Conservation (phyloP, 1,140 invertebrate species). For the Cyphomyrmex costatus region DNA sequence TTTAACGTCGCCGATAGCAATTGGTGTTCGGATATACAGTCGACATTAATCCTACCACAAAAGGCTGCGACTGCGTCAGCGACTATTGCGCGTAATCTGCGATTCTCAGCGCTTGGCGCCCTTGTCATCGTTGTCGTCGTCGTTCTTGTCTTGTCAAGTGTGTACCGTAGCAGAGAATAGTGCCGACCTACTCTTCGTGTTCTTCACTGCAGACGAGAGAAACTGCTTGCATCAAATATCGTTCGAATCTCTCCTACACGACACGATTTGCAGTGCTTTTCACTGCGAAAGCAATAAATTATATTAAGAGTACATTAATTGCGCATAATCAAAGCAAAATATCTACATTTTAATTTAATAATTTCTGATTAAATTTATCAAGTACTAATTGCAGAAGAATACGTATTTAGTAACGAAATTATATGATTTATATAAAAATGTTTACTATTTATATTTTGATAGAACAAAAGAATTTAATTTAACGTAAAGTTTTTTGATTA, state of each 20-base stretch:
- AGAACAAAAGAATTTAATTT: not conserved
- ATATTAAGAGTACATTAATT: constrained; percentile 27
- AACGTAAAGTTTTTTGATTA: not conserved
- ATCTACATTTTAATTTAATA: not conserved
- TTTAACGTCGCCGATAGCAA: constrained; percentile 53
- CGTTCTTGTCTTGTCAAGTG: constrained; percentile 54
- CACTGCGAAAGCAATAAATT: constrained; percentile 19
- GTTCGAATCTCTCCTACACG: constrained; percentile 22
- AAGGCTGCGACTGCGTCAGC: constrained; percentile 70
- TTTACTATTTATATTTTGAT: not conserved
- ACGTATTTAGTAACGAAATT: not conserved
- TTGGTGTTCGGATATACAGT: constrained; percentile 43
- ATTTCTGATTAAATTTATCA: not conserved
- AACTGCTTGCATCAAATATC: constrained; percentile 42
- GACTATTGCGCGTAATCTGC: constrained; percentile 68
- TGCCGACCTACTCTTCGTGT: constrained; percentile 29
- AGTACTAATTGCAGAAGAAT: not conserved
- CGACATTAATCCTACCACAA: constrained; percentile 70
- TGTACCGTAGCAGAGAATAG: constrained; percentile 61
- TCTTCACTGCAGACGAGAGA: constrained; percentile 42
- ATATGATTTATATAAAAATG: not conserved
- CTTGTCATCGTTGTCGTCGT: constrained; percentile 53
- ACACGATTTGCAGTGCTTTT: constrained; percentile 25
- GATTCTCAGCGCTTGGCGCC: constrained; percentile 66
- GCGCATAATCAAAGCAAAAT: not conserved